Conservation (phyloP, 2,888 invertebrate genomes). For the Amblyjoppa proteus region DNA sequence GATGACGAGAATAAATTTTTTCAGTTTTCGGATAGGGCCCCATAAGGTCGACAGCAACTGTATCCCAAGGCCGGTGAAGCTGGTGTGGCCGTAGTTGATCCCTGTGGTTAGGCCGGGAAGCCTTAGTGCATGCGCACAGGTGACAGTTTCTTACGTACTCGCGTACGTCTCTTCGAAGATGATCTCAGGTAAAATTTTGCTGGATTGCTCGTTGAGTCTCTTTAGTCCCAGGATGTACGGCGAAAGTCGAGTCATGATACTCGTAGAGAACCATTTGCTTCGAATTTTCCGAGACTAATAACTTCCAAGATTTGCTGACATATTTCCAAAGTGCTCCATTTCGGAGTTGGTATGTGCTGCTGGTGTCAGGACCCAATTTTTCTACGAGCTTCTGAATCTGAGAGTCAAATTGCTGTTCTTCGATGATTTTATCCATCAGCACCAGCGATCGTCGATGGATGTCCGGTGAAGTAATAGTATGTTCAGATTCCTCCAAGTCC, state of each 20-base stretch:
- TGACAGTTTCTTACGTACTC: not conserved
- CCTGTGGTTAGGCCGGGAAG: not conserved
- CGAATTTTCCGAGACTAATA: not conserved
- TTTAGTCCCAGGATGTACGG: not conserved
- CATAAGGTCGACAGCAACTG: constrained; percentile 3
- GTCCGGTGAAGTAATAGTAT: not conserved
- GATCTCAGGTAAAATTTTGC: not conserved
- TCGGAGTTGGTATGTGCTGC: not conserved
- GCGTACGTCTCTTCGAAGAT: not conserved
- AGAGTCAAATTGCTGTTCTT: not conserved
- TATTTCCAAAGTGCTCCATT: not conserved
- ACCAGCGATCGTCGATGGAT: not conserved
- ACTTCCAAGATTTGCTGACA: not conserved
- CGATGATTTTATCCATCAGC: not conserved
- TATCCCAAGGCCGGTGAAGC: not conserved
- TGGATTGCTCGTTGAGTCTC: not conserved
- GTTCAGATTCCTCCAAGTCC: not conserved
- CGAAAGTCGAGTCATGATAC: not conserved
- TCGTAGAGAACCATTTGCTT: not conserved
- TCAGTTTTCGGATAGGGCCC: not conserved
- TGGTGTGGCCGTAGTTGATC: not conserved
- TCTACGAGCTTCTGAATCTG: not conserved
- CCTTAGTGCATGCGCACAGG: constrained; percentile 10
- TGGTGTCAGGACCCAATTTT: not conserved
- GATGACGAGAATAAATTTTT: constrained; percentile 63